phyloP scores from a whole-genome alignment of 2,797 vertebrate genomes.

The Nannoperca obscura region DNA sequence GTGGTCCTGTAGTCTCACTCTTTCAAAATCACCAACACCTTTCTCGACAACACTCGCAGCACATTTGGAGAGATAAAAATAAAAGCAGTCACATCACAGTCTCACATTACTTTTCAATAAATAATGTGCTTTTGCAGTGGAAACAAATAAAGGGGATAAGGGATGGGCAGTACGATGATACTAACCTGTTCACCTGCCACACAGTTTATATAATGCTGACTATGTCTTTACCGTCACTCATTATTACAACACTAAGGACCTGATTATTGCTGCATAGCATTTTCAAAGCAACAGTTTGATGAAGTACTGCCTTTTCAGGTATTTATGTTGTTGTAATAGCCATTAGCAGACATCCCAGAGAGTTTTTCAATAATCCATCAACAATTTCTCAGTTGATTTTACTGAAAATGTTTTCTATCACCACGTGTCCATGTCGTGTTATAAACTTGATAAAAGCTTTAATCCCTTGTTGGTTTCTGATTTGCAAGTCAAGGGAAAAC shows the following conservation, averaged over 20 bases:
- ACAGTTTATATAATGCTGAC: not conserved
- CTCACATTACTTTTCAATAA: not conserved
- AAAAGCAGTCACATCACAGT: not conserved
- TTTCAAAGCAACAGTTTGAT: not conserved
- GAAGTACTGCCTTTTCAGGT: not conserved
- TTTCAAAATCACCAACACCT: slow-evolving; percentile 18
- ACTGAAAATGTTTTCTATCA: too few relatives aligned
- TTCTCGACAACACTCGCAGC: not conserved
- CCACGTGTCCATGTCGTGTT: not conserved
- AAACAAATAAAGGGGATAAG: not conserved
- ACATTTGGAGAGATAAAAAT: not conserved
- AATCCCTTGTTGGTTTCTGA: not conserved
- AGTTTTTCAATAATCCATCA: not conserved
- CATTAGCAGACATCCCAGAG: not conserved
- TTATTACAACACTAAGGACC: not conserved
- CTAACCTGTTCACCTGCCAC: not conserved
- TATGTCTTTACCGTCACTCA: not conserved
- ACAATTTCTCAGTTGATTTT: not conserved
- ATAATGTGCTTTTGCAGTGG: not conserved
- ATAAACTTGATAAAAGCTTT: not conserved
- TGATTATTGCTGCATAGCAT: not conserved
- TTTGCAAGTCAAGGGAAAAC: not conserved
- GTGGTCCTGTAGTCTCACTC: slow-evolving; percentile 20
- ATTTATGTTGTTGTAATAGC: not conserved
- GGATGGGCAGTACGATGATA: not conserved